Evolutionary conservation across 2,113 vertebrate genomes (phyloP), one percentile per base, ranked within the genome.

Genomic region (Tricholaema leucomelas): DNA sequence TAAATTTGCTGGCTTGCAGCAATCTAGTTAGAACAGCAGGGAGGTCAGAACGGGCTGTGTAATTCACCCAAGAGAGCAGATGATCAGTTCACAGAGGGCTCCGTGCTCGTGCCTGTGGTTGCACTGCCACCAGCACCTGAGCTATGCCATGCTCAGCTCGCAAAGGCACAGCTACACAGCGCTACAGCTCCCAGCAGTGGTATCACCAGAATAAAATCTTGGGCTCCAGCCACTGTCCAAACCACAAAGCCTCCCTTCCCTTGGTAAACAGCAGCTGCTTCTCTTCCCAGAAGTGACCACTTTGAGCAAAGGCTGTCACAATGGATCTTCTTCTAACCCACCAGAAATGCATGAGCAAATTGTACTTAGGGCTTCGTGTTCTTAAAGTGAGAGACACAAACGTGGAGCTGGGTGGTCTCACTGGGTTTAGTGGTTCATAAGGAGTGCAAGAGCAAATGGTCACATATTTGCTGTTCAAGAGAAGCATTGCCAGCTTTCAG

Each of bases 191-290:
- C 91, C 33, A 66, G 71, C 21, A 69, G 40, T 42, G 28, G 23
- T n/a, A 12, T 83, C 91, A 87, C 60, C 91, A 94, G 75, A 87
- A 92, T 88, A 81, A 95, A 84, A 90, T 55, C 73, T 69, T 88
- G 83, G 65, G 54, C 63, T 86, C 61, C 83, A 78, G 90, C 85
- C 93, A 90, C 83, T 20, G 27, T 8, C 50, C 86, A 88, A 84
- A 78, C 94, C 94, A 95, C 90, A 94, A 84, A 90, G 50, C 92
- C 88, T 87, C 50, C 54, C 64, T 58, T 79, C 75, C 61, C 46
- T 85, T 59, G 15, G 73, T 78, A 92, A 95, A 93, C 58, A 95
- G 92, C 95, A 92, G 93, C 94, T 96, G 95, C 83, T 78, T 78
- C 76, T 25, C 80, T 95, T 95, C 94, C 86, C 83, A 92, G 93